Percentiles rank a stretch among this genome's conserved stretches.
Conservation (phyloP, 2,113 vertebrate species). For the Aspidoscelis tigris region DNA sequence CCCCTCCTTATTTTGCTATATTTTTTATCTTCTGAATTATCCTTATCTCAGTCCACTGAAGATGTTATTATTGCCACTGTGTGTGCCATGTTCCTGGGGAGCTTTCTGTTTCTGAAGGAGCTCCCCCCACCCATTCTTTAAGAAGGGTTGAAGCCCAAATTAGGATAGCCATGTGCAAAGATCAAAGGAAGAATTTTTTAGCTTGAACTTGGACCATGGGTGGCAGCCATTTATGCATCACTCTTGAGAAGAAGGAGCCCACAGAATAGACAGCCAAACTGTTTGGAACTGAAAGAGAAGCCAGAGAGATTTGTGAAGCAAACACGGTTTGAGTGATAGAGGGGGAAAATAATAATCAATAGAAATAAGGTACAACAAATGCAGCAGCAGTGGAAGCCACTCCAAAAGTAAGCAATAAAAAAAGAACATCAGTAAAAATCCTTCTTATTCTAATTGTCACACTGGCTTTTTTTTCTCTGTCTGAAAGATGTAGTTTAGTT, state of each 20-base stretch:
- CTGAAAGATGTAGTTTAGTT: background rate
- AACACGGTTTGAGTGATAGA: background rate
- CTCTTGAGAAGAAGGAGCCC: background rate
- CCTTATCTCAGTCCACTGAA: background rate
- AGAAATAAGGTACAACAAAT: background rate
- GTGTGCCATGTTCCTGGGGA: background rate
- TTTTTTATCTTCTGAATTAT: background rate
- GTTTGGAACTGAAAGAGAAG: background rate
- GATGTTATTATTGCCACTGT: background rate
- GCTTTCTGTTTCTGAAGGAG: background rate
- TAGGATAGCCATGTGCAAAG: background rate
- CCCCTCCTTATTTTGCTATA: background rate
- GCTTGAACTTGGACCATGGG: constrained; percentile 10
- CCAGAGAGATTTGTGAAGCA: background rate
- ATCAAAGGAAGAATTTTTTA: constrained; percentile 26
- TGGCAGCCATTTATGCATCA: background rate
- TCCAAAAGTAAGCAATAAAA: background rate
- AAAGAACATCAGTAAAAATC: background rate
- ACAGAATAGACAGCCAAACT: background rate
- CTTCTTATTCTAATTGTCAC: background rate
- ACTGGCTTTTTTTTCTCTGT: background rate
- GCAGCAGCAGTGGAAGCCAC: background rate
- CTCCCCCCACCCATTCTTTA: background rate
- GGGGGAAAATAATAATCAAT: background rate
- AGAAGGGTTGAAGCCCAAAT: background rate